phyloP scores from a whole-genome alignment of 2,888 invertebrate genomes.

The Conchocele bisecta region DNA sequence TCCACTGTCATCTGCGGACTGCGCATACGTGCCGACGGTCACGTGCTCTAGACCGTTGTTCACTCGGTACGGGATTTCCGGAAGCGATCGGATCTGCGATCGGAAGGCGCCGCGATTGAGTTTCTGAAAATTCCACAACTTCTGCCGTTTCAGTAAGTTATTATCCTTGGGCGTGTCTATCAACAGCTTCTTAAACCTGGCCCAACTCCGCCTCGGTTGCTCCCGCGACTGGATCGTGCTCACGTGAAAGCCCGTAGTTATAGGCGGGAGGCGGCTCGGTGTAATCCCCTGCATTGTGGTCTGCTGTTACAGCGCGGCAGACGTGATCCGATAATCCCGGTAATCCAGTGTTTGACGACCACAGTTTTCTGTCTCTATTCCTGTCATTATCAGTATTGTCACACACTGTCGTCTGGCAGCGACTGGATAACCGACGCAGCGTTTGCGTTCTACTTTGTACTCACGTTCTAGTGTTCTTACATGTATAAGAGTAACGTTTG shows the following conservation, averaged over 20 bases:
- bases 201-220: slow-evolving; percentile 50
- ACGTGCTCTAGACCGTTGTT: slow-evolving; percentile 36
- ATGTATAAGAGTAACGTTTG: too few relatives aligned
- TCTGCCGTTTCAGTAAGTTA: slow-evolving; percentile 50
- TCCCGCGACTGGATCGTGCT: slow-evolving; percentile 34
- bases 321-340: too few relatives aligned
- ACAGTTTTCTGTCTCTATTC: too few relatives aligned
- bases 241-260: slow-evolving; percentile 42
- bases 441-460: too few relatives aligned
- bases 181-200: slow-evolving; percentile 46
- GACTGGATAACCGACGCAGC: too few relatives aligned
- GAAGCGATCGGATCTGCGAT: slow-evolving; percentile 51
- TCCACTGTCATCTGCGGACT: slow-evolving; percentile 21
- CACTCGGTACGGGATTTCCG: slow-evolving; percentile 55
- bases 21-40: slow-evolving; percentile 43
- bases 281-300: slow-evolving; percentile 54
- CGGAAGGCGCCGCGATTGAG: slow-evolving; percentile 55
- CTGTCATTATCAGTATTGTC: too few relatives aligned
- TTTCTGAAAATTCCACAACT: slow-evolving; percentile 59
- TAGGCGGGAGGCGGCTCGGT: slow-evolving; percentile 32
- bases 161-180: slow-evolving; percentile 56
- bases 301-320: too few relatives aligned
- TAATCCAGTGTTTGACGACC: too few relatives aligned
- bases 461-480: too few relatives aligned
- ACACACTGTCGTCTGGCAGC: too few relatives aligned